Evolutionary conservation across 2,888 invertebrate genomes (phyloP), one percentile per base, ranked within the genome.

Genomic region (Ectemnius continuus): DNA sequence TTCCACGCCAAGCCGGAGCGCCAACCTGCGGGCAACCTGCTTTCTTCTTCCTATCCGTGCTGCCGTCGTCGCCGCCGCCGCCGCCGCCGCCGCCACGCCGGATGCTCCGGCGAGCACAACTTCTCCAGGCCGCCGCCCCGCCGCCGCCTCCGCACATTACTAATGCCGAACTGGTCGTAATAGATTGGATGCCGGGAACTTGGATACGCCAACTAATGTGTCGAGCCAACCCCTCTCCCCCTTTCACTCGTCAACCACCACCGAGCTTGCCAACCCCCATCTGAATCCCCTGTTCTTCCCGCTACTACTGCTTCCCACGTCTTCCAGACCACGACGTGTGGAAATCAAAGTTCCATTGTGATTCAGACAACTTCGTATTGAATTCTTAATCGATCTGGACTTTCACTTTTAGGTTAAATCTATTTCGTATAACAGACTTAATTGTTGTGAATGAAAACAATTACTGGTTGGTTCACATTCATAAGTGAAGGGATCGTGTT

Each of bases 111-210:
- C 36, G 36, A 36, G 36, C 36, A 11, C 36, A 36, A 36, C 36
- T 36, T 36, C 36, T 36, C 36, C 36, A 79, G 75, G 60, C 61
- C 28, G 36, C 63, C 52, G 59, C 75, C 79, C 75, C 79, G 73
- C 36, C 36, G 8, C 36, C 36, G 36, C 79, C 85, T 86, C 36
- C 36, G 86, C 87, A 87, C 87, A 86, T 88, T 88, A 86, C 85
- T 84, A 88, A 88, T 88, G 87, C 88, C 84, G 84, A 88, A 88
- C 86, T 83, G 86, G 83, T 86, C 85, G 85, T 88, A 88, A 88
- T 88, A 85, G 87, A 88, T 87, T 86, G 86, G 87, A 85, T 84
- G 83, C 84, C 82, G 84, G 75, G 78, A 88, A 88, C 82, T 87
- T 87, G 79, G 83, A 83, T 83, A 85, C 79, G 81, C 76, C 82